phyloP scores from a whole-genome alignment of 2,888 invertebrate species.

The Chelonus formosanus region DNA sequence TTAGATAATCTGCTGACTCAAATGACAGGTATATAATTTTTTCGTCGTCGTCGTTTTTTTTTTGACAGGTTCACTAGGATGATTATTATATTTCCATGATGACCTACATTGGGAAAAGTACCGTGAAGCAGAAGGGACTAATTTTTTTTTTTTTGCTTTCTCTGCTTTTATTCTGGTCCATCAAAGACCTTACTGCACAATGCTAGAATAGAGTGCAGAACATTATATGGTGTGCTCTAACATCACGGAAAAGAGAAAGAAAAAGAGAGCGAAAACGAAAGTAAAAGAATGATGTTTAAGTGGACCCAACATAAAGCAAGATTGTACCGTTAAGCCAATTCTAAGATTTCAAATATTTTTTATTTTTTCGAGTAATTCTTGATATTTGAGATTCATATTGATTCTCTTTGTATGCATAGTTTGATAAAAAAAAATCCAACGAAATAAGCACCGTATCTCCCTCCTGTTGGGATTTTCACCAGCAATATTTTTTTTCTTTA shows the following conservation, averaged over 20 bases:
- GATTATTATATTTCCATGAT: constrained; percentile 17
- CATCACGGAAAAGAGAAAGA: constrained; percentile 1
- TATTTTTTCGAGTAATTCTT: constrained; percentile 23
- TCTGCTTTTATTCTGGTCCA: constrained; percentile 29
- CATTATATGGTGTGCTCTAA: constrained; percentile 15
- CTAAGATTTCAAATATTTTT: constrained; percentile 38
- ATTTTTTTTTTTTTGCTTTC: constrained; percentile 26
- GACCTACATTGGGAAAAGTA: constrained; percentile 34
- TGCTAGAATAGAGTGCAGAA: constrained; percentile 16
- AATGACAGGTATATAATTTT: constrained; percentile 7
- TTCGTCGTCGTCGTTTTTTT: no score
- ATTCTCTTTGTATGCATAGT: constrained; percentile 13
- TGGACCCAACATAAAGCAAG: constrained; percentile 20
- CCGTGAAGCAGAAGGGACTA: constrained; percentile 22
- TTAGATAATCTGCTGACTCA: neutral
- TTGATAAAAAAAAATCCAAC: constrained; percentile 1
- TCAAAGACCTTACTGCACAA: constrained; percentile 31
- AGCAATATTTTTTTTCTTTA: constrained; percentile 14
- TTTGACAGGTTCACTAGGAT: constrained; percentile 5
- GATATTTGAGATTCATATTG: constrained; percentile 44
- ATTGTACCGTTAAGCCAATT: constrained; percentile 43
- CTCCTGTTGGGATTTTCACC: constrained; percentile 28
- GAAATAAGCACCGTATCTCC: constrained; percentile 39
- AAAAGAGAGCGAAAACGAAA: constrained; percentile 24
- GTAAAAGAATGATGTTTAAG: constrained; percentile 23